Percentiles rank a stretch among this genome's conserved stretches.
phyloP scores from a whole-genome alignment of 2,113 vertebrate genomes.

The Zootoca vivipara region DNA sequence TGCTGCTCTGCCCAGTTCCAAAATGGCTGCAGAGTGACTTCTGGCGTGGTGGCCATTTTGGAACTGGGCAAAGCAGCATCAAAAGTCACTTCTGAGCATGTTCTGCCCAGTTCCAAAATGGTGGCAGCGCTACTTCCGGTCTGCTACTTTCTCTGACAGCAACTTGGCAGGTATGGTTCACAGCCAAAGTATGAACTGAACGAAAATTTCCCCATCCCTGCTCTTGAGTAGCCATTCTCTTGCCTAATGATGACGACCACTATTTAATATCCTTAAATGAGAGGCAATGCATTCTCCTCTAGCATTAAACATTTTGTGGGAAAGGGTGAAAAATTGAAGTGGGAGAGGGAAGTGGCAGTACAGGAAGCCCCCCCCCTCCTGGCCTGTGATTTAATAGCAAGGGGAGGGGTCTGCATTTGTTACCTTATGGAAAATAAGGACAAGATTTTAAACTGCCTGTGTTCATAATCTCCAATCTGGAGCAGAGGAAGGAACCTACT shows the following conservation, averaged over 20 bases:
- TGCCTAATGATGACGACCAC: neutral
- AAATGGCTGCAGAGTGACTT: too few species aligned
- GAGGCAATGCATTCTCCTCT: neutral
- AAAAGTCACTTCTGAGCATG: too few species aligned
- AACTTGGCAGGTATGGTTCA: too few species aligned
- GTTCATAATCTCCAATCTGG: slow-evolving; percentile 63
- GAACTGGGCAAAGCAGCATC: too few species aligned
- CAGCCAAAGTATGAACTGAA: too few species aligned
- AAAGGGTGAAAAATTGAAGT: neutral
- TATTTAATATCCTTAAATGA: neutral
- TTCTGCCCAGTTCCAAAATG: too few species aligned
- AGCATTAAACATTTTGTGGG: neutral
- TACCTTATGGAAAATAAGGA: slow-evolving; percentile 50
- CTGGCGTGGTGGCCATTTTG: too few species aligned
- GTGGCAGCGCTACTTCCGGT: too few species aligned
- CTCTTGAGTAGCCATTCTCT: neutral
- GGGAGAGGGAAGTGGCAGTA: slow-evolving; percentile 24
- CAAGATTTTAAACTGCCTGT: slow-evolving; percentile 48
- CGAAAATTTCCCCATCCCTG: too few species aligned
- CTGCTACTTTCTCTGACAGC: too few species aligned
- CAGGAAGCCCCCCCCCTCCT: slow-evolving; percentile 53
- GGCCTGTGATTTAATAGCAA: slow-evolving; percentile 42
- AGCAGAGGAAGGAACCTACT: slow-evolving; percentile 62
- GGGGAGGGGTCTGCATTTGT: slow-evolving; percentile 37
- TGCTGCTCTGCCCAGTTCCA: too few species aligned